Base-by-base conservation (phyloP, 2,797 vertebrate species). In the Intellagama lesueurii region DNA sequence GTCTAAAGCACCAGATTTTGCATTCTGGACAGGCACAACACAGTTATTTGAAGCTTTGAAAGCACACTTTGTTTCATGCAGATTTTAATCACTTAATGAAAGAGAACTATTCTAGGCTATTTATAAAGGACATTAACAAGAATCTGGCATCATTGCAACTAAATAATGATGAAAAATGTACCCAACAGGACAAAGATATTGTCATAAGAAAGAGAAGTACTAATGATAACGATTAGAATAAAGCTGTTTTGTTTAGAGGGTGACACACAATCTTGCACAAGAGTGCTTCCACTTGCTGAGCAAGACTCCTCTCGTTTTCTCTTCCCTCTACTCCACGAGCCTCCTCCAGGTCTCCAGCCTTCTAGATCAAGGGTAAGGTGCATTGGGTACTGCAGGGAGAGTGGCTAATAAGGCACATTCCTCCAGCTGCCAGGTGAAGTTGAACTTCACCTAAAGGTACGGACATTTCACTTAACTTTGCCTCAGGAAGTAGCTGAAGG, bases 41-140 rank as follows among this genome's bases (percentile, higher is more conserved):
- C 68, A 87, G 83, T 8, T 52, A 49, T 0, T 4, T 32, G 88
- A 92, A 80, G 78, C 81, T 88, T 17, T 19, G 12, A 91, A 84
- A 2, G 26, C 35, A 84, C 87, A 73, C 75, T 87, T 78, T 87
- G 89, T 90, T 82, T 82, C 79, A 52, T 70, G 72, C 16, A 86
- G 84, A 86, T 90, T 40, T 78, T 77, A 90, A 90, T 87, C 89
- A 70, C 73, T 89, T 86, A 87, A 77, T 90, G 89, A 66, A 89
- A 68, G 79, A 86, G 47, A 28, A 44, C 9, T 8, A 72, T 90
- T 83, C 83, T 44, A 60, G 72, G 44, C 26, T 72, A 52, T 28
- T 82, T 16, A 83, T 64, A 40, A 78, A 72, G 3, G 52, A 8
- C 30, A 56, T 89, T 56, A 69, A 72, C 69, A 68, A 11, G 4